These are phyloP conservation scores for Sebastes umbrosus DNA, from an alignment of 2,797 vertebrate genomes.

Conservation along the genomic window DNA sequence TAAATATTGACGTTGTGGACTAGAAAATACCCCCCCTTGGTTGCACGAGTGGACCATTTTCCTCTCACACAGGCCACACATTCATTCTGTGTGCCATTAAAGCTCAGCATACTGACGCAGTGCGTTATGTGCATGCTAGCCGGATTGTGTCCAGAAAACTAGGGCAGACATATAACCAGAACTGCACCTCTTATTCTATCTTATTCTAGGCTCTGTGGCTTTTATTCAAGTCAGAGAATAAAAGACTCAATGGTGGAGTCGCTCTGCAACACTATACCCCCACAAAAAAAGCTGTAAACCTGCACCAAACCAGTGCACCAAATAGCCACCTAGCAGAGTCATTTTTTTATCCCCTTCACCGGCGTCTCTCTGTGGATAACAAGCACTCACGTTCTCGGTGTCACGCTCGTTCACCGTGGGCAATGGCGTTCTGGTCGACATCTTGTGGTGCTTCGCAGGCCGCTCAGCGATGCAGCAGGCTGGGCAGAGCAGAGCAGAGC, in stretches of 20 bases:
- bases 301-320: slow-evolving; percentile 36
- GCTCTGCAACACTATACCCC: slow-evolving; percentile 41
- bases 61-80: slow-evolving; percentile 7
- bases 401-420: slow-evolving; percentile 96
- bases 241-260: slow-evolving; percentile 48
- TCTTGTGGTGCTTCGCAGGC: slow-evolving; percentile 78
- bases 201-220: slow-evolving; percentile 34
- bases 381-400: slow-evolving; percentile 92
- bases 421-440: slow-evolving; percentile 96
- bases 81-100: slow-evolving; percentile 22
- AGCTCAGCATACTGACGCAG: slow-evolving; percentile 67
- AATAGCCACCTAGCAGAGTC: background rate
- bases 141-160: slow-evolving; percentile 30
- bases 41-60: slow-evolving; percentile 19
- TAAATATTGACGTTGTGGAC: slow-evolving; percentile 64
- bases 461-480: slow-evolving; percentile 74
- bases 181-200: slow-evolving; percentile 35
- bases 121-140: slow-evolving; percentile 60
- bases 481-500: slow-evolving; percentile 64
- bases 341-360: slow-evolving; percentile 1
- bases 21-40: slow-evolving; percentile 49
- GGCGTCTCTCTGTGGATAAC: background rate
- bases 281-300: slow-evolving; percentile 41
- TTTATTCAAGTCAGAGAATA: slow-evolving; percentile 22
- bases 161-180: slow-evolving; percentile 21